phyloP scores from a whole-genome alignment of 53 echinoderm and acorn worm species.

The Holothuria leucospilota region DNA sequence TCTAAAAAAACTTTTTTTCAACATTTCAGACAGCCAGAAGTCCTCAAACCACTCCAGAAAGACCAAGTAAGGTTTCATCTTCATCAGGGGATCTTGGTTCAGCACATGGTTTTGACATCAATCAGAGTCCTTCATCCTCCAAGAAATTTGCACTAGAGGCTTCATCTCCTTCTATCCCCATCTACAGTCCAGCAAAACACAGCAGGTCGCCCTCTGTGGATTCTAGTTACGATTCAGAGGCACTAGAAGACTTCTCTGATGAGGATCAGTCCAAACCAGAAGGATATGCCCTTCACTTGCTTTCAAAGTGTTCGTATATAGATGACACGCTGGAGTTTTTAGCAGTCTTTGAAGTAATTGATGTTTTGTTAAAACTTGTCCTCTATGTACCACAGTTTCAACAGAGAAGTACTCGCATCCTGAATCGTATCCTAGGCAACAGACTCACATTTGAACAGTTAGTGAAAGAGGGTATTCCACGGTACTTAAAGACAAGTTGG shows the following conservation, averaged over 20 bases:
- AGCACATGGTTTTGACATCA: neutral
- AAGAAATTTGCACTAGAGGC: neutral
- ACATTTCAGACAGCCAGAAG: too few relatives aligned
- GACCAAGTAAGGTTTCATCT: too few relatives aligned
- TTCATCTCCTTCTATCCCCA: neutral
- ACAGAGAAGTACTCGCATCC: conserved; percentile 51
- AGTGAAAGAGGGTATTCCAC: conserved; percentile 39
- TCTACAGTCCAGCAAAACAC: neutral
- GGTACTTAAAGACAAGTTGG: neutral
- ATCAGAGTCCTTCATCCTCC: neutral
- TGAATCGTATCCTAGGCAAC: conserved; percentile 66
- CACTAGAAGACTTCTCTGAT: conserved; percentile 44
- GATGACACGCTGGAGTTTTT: conserved; percentile 62
- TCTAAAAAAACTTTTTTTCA: too few relatives aligned
- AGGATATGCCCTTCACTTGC: conserved; percentile 67
- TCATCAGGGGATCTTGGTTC: too few relatives aligned
- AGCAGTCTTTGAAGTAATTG: conserved; percentile 49
- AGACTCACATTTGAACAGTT: conserved; percentile 72
- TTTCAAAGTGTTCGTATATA: conserved; percentile 80
- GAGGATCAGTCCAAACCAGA: conserved; percentile 55
- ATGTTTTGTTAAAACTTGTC: conserved; percentile 57
- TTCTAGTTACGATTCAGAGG: conserved; percentile 57
- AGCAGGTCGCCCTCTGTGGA: conserved; percentile 11
- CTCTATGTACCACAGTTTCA: conserved; percentile 41
- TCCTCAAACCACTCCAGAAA: too few relatives aligned